Evolutionary conservation across 2,797 vertebrate genomes (phyloP), one percentile per base, ranked within the genome.

Genomic region (Sciaenops ocellatus): DNA sequence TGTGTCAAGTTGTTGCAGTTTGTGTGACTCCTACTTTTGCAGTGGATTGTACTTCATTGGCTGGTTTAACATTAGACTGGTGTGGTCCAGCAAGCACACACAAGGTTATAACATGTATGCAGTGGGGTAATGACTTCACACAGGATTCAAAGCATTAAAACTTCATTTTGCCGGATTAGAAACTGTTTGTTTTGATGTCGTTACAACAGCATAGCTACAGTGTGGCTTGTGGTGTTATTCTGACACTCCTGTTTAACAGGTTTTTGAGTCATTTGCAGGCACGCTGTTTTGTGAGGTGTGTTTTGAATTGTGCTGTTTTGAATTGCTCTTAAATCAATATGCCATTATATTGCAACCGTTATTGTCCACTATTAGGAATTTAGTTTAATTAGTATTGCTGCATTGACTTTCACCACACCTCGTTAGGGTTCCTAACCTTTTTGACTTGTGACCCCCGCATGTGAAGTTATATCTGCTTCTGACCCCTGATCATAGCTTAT

Each of bases 201-300:
- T 38, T 44, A 34, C 11, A 47, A 7, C 24, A 3, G 48, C 52
- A 4, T n/a, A 50, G n/a, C 13, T 34, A 34, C 17, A 46, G 26
- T 24, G n/a, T n/a, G 38, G 28, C 5, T 38, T 20, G 62, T 64
- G 56, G 6, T 1, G 11, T 61, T 41, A 26, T 3, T 61, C 11
- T 51, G 76, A 65, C 61, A 8, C 78, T 82, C 91, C 82, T 71
- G 90, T 66, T 80, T 0, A 76, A 92, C 91, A 76, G 92, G 92
- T 93, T 90, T 28, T 41, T 80, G 74, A 75, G 10, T 79, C 56
- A 78, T 42, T 75, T 72, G 56, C 1, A 38, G 51, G 28, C 55
- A 54, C 0, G n/a, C 51, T 47, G n/a, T 47, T 55, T 17, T 52
- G 11, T 38, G 4, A 85, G 81, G 74, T 73, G 67, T 82, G 81